A percentile compares a stretch with the other conserved stretches of the same genome.
Evolutionary conservation across 1,140 invertebrate genomes (phyloP).

Genomic region (Paraescarpia echinospica): DNA sequence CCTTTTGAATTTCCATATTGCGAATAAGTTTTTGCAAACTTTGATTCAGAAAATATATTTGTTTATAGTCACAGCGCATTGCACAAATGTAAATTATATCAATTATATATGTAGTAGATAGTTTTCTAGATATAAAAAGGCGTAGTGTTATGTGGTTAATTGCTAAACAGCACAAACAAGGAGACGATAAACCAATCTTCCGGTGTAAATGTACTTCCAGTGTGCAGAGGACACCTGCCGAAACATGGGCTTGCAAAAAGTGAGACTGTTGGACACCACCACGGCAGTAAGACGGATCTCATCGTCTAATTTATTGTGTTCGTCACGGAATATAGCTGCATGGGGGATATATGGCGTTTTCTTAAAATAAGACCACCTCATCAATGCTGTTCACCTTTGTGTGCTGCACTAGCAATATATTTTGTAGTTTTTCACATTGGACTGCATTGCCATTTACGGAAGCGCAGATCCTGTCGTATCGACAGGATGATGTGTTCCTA

Average conservation of each 20-base stretch:
- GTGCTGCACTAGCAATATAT: neutral
- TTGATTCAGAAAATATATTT: too few species aligned
- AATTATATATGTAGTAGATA: too few species aligned
- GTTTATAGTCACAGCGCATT: too few species aligned
- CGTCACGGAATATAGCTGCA: neutral
- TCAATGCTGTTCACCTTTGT: neutral
- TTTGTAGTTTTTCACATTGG: neutral
- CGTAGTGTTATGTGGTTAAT: too few species aligned
- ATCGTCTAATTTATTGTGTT: neutral
- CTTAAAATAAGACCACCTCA: neutral
- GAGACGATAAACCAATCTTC: neutral
- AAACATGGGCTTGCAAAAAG: neutral
- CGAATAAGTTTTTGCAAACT: too few species aligned
- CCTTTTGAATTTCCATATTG: too few species aligned
- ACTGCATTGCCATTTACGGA: neutral
- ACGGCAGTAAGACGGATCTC: neutral
- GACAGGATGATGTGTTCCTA: neutral
- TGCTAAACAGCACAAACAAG: too few species aligned
- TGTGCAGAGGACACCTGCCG: too few species aligned
- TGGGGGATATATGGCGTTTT: neutral
- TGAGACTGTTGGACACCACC: neutral
- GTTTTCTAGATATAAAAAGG: too few species aligned
- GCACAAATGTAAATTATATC: too few species aligned
- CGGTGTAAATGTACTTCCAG: neutral
- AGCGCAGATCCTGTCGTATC: neutral